Evolutionary conservation across 1,140 invertebrate species (phyloP).

Genomic region (Cyphomyrmex costatus): DNA sequence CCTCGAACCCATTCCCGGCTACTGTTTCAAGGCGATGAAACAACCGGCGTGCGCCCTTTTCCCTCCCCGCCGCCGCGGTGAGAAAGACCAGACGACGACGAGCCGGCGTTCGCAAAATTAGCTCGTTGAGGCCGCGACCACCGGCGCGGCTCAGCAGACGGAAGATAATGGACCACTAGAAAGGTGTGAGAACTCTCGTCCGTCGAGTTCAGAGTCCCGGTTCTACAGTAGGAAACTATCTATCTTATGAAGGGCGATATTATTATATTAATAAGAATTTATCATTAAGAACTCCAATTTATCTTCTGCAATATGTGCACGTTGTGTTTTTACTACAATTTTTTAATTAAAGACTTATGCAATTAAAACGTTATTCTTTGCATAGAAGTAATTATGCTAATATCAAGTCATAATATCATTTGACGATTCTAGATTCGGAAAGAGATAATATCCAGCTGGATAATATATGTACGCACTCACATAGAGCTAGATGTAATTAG

Average conservation of each 20-base stretch:
- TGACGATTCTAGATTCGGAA: neutral
- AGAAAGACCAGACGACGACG: constrained; percentile 71
- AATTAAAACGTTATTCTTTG: neutral
- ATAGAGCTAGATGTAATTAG: neutral
- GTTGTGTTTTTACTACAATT: neutral
- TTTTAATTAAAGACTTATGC: neutral
- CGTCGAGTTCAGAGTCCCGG: neutral
- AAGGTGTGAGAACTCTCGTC: constrained; percentile 49
- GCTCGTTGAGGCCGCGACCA: constrained; percentile 54
- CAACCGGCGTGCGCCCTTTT: constrained; percentile 20
- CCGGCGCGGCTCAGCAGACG: constrained; percentile 36
- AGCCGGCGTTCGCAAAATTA: constrained; percentile 70
- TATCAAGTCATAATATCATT: neutral
- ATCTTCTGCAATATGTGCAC: no score
- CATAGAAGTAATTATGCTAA: neutral
- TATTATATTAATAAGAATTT: no score
- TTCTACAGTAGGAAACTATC: neutral
- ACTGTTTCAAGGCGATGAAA: constrained; percentile 41
- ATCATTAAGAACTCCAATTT: neutral
- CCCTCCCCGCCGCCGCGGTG: constrained; percentile 27
- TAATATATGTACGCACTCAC: neutral
- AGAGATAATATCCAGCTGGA: neutral
- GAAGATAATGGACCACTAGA: constrained; percentile 50
- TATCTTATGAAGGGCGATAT: constrained; percentile 16
- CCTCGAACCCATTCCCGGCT: constrained; percentile 24